These are phyloP conservation scores for Palythoa caribaeorum DNA, from an alignment of 92 coral and sea anemone species.

Conservation along the genomic window DNA sequence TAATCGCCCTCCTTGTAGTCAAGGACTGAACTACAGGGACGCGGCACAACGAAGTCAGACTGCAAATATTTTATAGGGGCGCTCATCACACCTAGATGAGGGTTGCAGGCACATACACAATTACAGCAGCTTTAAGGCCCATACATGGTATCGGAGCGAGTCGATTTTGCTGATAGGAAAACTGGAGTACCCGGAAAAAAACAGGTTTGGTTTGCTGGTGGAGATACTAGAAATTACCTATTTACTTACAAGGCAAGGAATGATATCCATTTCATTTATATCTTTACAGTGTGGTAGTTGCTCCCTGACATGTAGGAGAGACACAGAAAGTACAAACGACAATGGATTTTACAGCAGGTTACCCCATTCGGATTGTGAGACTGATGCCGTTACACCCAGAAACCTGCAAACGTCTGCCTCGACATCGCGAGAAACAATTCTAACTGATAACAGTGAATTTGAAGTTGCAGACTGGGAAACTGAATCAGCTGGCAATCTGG, in stretches of 20 bases:
- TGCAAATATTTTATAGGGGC: too few relatives aligned
- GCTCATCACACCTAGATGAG: too few relatives aligned
- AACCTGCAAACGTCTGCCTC: slow-evolving; percentile 53
- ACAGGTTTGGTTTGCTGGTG: too few relatives aligned
- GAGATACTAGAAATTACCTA: not conserved
- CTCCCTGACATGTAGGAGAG: slow-evolving; percentile 57
- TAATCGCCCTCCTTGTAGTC: too few relatives aligned
- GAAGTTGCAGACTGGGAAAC: slow-evolving; percentile 76
- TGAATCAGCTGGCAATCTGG: slow-evolving; percentile 61
- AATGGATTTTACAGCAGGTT: slow-evolving; percentile 72
- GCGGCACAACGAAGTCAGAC: too few relatives aligned
- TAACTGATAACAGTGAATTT: slow-evolving; percentile 74
- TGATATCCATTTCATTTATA: not conserved
- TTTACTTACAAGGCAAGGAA: not conserved
- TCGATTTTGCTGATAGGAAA: too few relatives aligned
- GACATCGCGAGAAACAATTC: slow-evolving; percentile 73
- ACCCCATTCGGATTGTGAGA: slow-evolving; percentile 63
- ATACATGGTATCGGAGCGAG: too few relatives aligned
- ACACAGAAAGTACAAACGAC: slow-evolving; percentile 77
- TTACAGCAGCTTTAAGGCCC: too few relatives aligned
- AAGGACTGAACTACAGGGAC: too few relatives aligned
- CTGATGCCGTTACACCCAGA: slow-evolving; percentile 42
- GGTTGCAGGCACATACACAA: too few relatives aligned
- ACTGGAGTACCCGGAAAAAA: too few relatives aligned
- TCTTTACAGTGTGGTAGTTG: slow-evolving; percentile 10